Base-by-base conservation (phyloP, 2,797 vertebrate genomes). In the Psittacula derbiana region DNA sequence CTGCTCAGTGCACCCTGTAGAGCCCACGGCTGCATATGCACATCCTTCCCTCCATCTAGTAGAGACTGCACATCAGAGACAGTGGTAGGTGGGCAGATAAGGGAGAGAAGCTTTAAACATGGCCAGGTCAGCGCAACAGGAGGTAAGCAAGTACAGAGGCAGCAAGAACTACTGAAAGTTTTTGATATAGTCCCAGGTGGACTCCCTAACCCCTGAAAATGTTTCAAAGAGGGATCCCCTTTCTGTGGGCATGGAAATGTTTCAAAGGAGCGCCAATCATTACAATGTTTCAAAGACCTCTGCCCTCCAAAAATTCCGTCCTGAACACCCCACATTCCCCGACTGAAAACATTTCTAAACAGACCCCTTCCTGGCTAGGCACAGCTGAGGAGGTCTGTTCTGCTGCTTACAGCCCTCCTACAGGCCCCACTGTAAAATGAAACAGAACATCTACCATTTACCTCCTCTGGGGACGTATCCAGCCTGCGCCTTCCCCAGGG, bases 151-250 rank as follows among this genome's bases (percentile, higher is more conserved):
- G 91, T 84, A 86, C 92, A 94, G 96, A 95, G 87, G 87, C 88
- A 69, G 76, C 44, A 73, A 86, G 90, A 87, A 84, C 90, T 91
- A 83, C 92, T 88, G 88, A 71, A 90, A 85, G 71, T 76, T 95
- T 96, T 81, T 95, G 70, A 95, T 91, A 92, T 66, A 93, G 78
- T 90, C 86, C 88, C 76, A 49, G 53, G 49, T 86, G 76, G 90
- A 79, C 87, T 96, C 88, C 93, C 92, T 92, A 89, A 24, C 16
- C 53, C 85, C 87, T 93, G 66, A 61, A 95, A 93, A 93, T 61
- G 75, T 96, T 95, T 97, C 96, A 96, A 96, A 97, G 86, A 69
- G 92, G 88, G 86, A 91, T 89, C 75, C 80, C 92, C 89, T 61
- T 79, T 94, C 91, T 67, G 49, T n/a, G 49, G 50, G 41, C 74